Evolutionary conservation across 2,113 vertebrate genomes (phyloP).

Genomic region (Oncorhynchus tshawytscha): DNA sequence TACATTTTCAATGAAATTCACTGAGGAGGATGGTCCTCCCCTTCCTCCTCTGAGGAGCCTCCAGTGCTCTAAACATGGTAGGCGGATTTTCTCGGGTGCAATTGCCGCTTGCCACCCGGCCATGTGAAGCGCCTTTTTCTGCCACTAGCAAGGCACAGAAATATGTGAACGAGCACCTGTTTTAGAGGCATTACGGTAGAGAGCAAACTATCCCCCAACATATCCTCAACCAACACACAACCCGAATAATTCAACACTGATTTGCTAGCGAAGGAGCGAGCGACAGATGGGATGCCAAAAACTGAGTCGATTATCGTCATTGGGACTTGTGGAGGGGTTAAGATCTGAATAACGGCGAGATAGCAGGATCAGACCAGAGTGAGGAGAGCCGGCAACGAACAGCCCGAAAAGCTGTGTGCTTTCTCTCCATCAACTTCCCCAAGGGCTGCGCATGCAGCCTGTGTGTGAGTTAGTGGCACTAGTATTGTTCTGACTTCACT

Average conservation of each 20-base stretch:
- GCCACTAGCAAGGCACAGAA: slow-evolving; percentile 44
- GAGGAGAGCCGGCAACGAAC: slow-evolving; percentile 33
- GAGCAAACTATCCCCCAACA: slow-evolving; percentile 64
- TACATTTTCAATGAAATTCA: too few species aligned
- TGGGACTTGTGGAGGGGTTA: slow-evolving; percentile 63
- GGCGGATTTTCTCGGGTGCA: too few species aligned
- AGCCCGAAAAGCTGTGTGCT: slow-evolving; percentile 65
- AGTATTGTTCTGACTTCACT: slow-evolving; percentile 76
- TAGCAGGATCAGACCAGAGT: slow-evolving; percentile 31
- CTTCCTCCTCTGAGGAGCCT: too few species aligned
- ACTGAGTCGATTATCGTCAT: slow-evolving; percentile 47
- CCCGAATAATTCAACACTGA: slow-evolving; percentile 75
- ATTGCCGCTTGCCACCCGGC: too few species aligned
- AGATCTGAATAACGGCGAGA: slow-evolving; percentile 54
- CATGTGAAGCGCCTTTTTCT: slow-evolving; percentile 31
- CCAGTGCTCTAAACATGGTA: too few species aligned
- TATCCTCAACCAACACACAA: slow-evolving; percentile 41
- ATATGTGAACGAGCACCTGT: slow-evolving; percentile 76
- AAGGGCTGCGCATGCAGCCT: slow-evolving; percentile 63
- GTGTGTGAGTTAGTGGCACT: slow-evolving; percentile 56
- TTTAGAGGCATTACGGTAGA: slow-evolving; percentile 85
- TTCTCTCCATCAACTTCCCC: slow-evolving; percentile 69
- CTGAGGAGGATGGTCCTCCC: too few species aligned
- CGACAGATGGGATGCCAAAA: slow-evolving; percentile 77
- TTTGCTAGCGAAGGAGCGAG: slow-evolving; percentile 71